Evolutionary conservation across 2,888 invertebrate genomes (phyloP).

Genomic region (Oscheius sp.): DNA sequence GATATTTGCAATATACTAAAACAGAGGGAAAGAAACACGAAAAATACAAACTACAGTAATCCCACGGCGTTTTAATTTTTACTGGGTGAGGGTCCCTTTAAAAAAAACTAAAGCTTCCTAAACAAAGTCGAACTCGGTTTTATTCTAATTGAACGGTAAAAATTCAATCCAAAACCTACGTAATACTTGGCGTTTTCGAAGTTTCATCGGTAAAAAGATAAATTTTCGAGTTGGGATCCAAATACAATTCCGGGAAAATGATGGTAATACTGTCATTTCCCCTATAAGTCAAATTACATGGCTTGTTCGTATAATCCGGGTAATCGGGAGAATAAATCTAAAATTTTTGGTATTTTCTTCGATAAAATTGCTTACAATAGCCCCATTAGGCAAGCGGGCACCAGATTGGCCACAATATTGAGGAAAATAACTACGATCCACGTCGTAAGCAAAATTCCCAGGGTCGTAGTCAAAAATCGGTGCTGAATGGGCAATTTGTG

Average conservation of each 20-base stretch:
- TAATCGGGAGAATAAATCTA: slow-evolving; percentile 25
- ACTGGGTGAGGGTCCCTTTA: no score
- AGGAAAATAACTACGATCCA: background rate
- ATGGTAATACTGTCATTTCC: background rate
- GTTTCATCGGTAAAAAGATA: background rate
- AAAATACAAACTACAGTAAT: no score
- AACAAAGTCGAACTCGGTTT: no score
- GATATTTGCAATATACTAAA: no score
- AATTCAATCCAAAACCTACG: no score
- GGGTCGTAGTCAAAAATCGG: background rate
- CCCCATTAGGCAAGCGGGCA: background rate
- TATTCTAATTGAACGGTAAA: no score
- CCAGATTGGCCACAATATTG: background rate
- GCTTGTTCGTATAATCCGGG: background rate
- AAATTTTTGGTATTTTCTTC: no score
- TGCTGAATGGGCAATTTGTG: no score
- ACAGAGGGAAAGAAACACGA: no score
- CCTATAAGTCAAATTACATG: background rate
- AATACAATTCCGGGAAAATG: background rate
- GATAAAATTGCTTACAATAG: background rate
- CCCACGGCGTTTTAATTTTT: no score
- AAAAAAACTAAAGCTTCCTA: no score
- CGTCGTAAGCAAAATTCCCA: background rate
- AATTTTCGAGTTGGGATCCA: background rate
- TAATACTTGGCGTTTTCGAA: no score